A percentile compares a stretch with the other conserved stretches of the same genome.
Conservation (phyloP, 2,113 vertebrate genomes). For the Eleginops maclovinus region DNA sequence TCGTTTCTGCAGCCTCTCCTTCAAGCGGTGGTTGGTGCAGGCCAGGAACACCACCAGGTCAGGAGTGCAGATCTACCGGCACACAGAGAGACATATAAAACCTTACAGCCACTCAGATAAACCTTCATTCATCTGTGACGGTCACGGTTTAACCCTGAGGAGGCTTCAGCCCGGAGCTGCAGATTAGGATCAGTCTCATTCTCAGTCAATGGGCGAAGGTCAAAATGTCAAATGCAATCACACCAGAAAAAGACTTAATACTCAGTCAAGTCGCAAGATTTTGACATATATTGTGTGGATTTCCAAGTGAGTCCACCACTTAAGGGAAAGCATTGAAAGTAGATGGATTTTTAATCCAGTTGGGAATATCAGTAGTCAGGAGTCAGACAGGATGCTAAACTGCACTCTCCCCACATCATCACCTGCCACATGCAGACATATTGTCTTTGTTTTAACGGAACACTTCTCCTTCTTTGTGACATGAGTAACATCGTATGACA, state of each 20-base stretch:
- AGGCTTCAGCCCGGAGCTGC: neutral
- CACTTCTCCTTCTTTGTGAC: neutral
- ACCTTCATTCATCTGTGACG: constrained; percentile 6
- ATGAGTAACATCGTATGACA: constrained; percentile 11
- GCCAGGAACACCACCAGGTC: constrained; percentile 97
- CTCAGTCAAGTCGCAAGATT: neutral
- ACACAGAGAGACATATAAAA: constrained; percentile 7
- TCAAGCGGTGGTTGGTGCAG: constrained; percentile 92
- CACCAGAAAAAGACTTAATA: constrained; percentile 16
- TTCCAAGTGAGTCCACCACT: constrained; percentile 11
- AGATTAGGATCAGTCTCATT: neutral
- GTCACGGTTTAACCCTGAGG: neutral
- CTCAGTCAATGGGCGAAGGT: neutral
- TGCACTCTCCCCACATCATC: neutral
- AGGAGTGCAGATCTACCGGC: constrained; percentile 92
- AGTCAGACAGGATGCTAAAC: neutral
- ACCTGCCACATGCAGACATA: neutral
- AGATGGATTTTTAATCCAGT: no score
- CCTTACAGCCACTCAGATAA: neutral
- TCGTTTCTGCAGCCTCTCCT: constrained; percentile 92
- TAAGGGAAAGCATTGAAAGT: constrained; percentile 8
- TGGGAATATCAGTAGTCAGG: no score
- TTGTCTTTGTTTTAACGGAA: constrained; percentile 7
- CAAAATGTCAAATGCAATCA: constrained; percentile 27
- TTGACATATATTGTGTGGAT: neutral